Evolutionary conservation across 2,797 vertebrate genomes (phyloP).

Genomic region (Peromyscus nudipes): DNA sequence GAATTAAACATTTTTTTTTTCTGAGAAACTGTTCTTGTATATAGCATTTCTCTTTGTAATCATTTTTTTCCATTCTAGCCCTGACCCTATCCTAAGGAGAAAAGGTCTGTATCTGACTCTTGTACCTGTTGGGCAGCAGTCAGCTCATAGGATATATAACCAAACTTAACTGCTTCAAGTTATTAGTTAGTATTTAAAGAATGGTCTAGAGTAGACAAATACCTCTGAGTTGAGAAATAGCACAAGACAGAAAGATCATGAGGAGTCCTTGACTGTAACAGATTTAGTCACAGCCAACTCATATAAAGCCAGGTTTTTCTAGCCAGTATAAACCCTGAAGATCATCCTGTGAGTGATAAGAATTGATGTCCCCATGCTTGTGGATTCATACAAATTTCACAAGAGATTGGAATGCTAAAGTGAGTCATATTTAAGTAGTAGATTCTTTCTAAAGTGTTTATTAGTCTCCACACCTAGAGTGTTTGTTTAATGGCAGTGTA

Average conservation of each 20-base stretch:
- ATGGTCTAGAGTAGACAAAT: not conserved
- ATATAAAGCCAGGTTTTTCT: not conserved
- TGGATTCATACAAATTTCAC: not conserved
- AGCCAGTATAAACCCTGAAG: not conserved
- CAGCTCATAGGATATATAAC: not conserved
- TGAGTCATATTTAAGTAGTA: conserved; percentile 29
- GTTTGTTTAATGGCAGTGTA: conserved; percentile 10
- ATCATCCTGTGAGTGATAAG: not conserved
- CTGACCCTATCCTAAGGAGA: not conserved
- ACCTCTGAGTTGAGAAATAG: conserved; percentile 6
- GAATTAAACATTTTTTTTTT: conserved; percentile 23
- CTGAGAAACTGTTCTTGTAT: conserved; percentile 24
- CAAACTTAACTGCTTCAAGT: conserved; percentile 12
- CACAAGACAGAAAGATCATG: not conserved
- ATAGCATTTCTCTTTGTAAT: conserved; percentile 1
- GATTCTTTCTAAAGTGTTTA: conserved; percentile 43
- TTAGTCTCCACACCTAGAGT: not conserved
- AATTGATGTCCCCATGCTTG: not conserved
- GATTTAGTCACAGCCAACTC: not conserved
- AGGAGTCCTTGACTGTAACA: not conserved
- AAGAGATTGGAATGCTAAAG: conserved; percentile 9
- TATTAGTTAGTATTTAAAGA: conserved; percentile 34
- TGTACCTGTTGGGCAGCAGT: not conserved
- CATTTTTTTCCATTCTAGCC: not conserved
- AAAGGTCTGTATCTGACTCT: conserved; percentile 19